A percentile compares a stretch with the other conserved stretches of the same genome.
Conservation (phyloP, 2,888 invertebrate genomes). For the Colostygia pectinataria region DNA sequence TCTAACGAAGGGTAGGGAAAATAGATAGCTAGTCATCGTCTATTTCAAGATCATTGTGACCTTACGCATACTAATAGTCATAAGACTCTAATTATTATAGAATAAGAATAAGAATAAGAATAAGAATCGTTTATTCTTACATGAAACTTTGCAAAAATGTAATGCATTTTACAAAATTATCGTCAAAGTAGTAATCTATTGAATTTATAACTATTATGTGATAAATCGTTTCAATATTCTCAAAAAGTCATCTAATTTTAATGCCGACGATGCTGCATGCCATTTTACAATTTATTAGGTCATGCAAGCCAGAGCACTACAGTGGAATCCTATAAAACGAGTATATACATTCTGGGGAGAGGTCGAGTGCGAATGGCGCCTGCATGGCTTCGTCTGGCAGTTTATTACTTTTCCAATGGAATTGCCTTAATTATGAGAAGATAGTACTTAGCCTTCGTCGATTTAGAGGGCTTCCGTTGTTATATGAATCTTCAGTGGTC, state of each 20-base stretch:
- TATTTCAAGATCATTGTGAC: conserved; percentile 32
- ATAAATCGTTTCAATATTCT: too few relatives aligned
- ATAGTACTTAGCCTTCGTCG: conserved; percentile 38
- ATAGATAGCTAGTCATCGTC: conserved; percentile 13
- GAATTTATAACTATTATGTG: too few relatives aligned
- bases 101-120: too few relatives aligned
- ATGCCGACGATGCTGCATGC: conserved; percentile 1
- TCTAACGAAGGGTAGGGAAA: conserved; percentile 7
- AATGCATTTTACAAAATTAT: too few relatives aligned
- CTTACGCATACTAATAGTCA: conserved; percentile 17
- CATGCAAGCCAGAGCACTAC: conserved; percentile 33
- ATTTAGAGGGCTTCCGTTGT: conserved; percentile 44
- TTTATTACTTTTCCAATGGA: conserved; percentile 51
- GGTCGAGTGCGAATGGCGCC: conserved; percentile 61
- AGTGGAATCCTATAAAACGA: conserved; percentile 45
- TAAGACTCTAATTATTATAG: too few relatives aligned
- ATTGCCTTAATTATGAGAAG: conserved; percentile 42
- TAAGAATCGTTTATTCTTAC: too few relatives aligned
- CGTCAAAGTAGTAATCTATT: too few relatives aligned
- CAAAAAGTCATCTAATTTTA: too few relatives aligned
- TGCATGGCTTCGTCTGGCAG: conserved; percentile 54
- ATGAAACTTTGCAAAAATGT: too few relatives aligned
- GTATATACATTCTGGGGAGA: conserved; percentile 37
- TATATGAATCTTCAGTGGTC: conserved; percentile 31
- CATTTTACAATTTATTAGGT: conserved; percentile 40